A percentile compares a stretch with the other conserved stretches of the same genome.
phyloP scores from a whole-genome alignment of 1,140 invertebrate species.

The Ceratina australensis region DNA sequence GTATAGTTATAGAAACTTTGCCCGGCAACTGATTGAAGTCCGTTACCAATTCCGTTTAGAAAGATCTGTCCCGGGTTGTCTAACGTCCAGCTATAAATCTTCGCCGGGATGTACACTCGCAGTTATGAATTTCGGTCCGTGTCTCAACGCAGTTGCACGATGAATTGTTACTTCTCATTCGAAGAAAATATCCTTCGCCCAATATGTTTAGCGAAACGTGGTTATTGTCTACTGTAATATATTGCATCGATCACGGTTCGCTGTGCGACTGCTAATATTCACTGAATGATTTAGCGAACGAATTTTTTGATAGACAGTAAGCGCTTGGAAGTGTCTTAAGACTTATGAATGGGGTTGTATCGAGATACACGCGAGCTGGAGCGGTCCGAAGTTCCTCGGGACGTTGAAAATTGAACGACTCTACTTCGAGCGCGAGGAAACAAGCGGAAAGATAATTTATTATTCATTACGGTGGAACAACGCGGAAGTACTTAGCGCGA shows the following conservation, averaged over 20 bases:
- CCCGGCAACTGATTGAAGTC: slow-evolving; percentile 28
- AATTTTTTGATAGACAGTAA: no score
- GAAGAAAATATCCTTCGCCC: no score
- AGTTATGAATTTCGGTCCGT: no score
- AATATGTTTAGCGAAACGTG: no score
- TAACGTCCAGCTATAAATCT: slow-evolving; percentile 24
- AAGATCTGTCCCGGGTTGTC: slow-evolving; percentile 36
- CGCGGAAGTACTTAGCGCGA: slow-evolving; percentile 28
- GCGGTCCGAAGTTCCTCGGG: background rate
- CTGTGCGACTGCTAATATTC: no score
- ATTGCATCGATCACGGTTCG: no score
- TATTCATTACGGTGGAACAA: slow-evolving; percentile 30
- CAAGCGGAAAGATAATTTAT: slow-evolving; percentile 23
- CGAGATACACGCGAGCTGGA: background rate
- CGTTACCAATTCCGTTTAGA: slow-evolving; percentile 8
- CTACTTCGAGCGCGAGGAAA: background rate
- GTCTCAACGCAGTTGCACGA: no score
- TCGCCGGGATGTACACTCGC: background rate
- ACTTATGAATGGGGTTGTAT: no score
- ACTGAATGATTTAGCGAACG: no score
- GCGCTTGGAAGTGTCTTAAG: no score
- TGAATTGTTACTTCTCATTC: no score
- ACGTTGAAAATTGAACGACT: slow-evolving; percentile 11
- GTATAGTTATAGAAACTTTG: background rate
- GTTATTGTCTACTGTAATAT: no score